Base-by-base conservation (phyloP, 1,140 invertebrate genomes). In the Berghia stephanieae region DNA sequence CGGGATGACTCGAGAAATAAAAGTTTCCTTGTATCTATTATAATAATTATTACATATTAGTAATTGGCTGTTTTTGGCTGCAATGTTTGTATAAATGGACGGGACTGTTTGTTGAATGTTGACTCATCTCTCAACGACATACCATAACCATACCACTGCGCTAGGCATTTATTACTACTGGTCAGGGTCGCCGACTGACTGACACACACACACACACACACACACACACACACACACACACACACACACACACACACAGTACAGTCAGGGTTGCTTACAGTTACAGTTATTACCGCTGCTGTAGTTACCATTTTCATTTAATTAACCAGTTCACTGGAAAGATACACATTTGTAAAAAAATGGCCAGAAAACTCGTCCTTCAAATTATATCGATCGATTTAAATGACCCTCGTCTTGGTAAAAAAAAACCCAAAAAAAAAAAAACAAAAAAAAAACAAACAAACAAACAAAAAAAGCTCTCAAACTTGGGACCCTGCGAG, bases 181-280 rank as follows among this genome's bases (percentile, higher is more conserved):
- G n/a, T n/a, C n/a, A n/a, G n/a, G n/a, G n/a, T n/a, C n/a, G n/a
- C n/a, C n/a, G n/a, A 68, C 66, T 38, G 21, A 68, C 66, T 38
- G 21, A 68, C 66, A 68, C 31, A 68, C 66, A 68, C 31, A 68
- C 66, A 68, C 31, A 68, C 66, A 68, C 34, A 68, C 66, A 68
- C 34, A 68, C 31, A 68, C 34, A 68, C 66, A 36, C 34, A 68
- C 66, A 36, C 34, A 68, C 66, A 68, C 34, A 68, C 66, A 68
- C 34, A 68, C 66, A 68, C 34, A 68, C 66, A 68, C 34, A 68
- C 66, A 68, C 34, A 36, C 66, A 68, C 6, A 34, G 16, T n/a
- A 68, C 66, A 31, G 6, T 8, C 34, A 68, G 8, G 36, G 6
- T 13, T 40, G 34, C 6, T 10, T 34, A 63, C n/a, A 63, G n/a